These are phyloP conservation scores for Nothoprocta pentlandii DNA, from an alignment of 2,113 vertebrate species.

Conservation along the genomic window DNA sequence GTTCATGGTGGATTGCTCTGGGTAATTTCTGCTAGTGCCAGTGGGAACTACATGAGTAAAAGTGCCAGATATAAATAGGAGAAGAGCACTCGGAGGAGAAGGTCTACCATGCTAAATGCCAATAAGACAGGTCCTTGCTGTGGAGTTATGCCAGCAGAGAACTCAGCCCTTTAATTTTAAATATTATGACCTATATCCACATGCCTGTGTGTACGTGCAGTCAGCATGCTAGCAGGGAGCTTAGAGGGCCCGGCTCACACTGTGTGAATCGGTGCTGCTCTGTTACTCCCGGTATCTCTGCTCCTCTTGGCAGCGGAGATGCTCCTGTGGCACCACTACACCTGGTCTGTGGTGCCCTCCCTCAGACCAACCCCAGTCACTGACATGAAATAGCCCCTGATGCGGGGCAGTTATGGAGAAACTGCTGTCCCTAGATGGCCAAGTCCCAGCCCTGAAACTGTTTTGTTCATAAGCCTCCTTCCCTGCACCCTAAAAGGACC, in stretches of 20 bases:
- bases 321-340: not conserved
- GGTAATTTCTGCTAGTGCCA: not conserved
- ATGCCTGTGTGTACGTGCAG: fast-evolving
- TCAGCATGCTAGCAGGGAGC: not conserved
- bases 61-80: not conserved
- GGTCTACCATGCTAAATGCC: not conserved
- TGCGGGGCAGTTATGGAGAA: not conserved
- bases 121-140: not conserved
- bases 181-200: fast-evolving
- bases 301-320: not conserved
- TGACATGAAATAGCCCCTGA: not conserved
- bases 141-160: not conserved
- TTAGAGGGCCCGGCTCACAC: fast-evolving
- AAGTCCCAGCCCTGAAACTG: not conserved
- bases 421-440: not conserved
- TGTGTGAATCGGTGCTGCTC: fast-evolving
- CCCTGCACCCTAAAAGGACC: not conserved
- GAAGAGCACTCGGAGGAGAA: not conserved
- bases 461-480: not conserved
- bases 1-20: not conserved
- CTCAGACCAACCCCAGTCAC: not conserved
- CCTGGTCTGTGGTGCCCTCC: not conserved
- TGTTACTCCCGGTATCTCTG: fast-evolving
- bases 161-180: not conserved
- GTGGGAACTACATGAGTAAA: not conserved